Base-by-base conservation (phyloP, 2,113 vertebrate genomes). In the Brevimyrus niger region DNA sequence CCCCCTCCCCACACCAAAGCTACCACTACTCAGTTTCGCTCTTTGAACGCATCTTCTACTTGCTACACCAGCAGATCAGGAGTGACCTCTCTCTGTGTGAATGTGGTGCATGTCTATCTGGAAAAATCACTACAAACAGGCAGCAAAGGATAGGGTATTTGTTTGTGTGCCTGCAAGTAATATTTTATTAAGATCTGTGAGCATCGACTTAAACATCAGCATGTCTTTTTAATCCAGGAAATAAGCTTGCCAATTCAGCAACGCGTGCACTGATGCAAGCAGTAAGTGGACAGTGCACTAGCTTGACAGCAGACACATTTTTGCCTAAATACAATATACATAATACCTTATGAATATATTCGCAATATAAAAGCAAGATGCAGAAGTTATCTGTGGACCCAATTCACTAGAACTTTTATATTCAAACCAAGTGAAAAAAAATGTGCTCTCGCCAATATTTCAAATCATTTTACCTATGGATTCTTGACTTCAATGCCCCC, bases 41-140 rank as follows among this genome's bases (percentile, higher is more conserved):
- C 80, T 53, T 88, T 48, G 50, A 46, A 89, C 50, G 61, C 87
- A 48, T 90, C 35, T n/a, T 21, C 69, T 48, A 38, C 87, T 87
- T 44, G 82, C 88, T 65, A 89, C 21, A 53, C 46, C 50, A 53
- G 4, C 48, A 38, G 48, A 73, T 80, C 47, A 80, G 48, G 31
- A 6, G 50, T n/a, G 38, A 76, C 73, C 48, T 47, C 11, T 38
- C 17, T 89, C 73, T 89, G 9, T 82, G 17, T 53, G 35, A 55
- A 82, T 35, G 88, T 44, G 47, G 55, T 10, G n/a, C 51, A 10
- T 42, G 31, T 83, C 73, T 10, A 3, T 61, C 46, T 2, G 19
- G 27, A 53, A 27, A 88, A 82, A 35, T n/a, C 27, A 27, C 44
- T 9, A 80, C 47, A 88, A 88, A 10, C 11, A 42, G 27, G 69